Evolutionary conservation across 2,113 vertebrate species (phyloP), one percentile per base, ranked within the genome.

Genomic region (Myiopsitta monachus): DNA sequence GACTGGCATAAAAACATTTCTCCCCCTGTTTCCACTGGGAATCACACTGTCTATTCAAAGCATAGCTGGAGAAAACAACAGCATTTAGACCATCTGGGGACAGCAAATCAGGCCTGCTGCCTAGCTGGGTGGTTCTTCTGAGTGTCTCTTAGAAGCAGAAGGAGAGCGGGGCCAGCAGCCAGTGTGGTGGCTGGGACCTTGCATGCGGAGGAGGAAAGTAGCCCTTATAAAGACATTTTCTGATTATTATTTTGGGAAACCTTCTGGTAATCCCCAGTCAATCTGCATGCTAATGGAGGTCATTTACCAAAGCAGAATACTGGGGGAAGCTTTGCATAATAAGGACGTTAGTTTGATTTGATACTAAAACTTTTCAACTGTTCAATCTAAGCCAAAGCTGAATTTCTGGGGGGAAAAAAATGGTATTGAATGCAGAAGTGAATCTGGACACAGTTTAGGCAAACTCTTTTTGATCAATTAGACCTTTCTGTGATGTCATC

Each of bases 271-370:
- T 96, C 97, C 97, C 81, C 92, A 95, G 96, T 95, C 96, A 97
- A 97, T 97, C 95, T 97, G 95, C 97, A 97, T 98, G 94, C 96
- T 97, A 97, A 96, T 97, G 91, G 95, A 94, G 95, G 96, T 97
- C 91, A 96, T 96, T 98, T 97, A 96, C 95, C 95, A 61, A 87
- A 97, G 96, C 96, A 88, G 89, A 89, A 90, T 51, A 76, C 94
- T 33, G 82, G 88, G 72, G 92, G 94, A 88, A 96, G 97, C 95
- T 97, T 96, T 97, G 95, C 96, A 97, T 97, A 96, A 96, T 97
- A 96, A 97, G 74, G 28, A 76, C 5, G 13, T 27, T 80, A 91
- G 90, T 96, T 96, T 82, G 97, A 95, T 96, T 97, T 95, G 95
- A 96, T 97, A 76, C 96, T 96, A 84, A 95, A 96, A 97, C 79